Base-by-base conservation (phyloP, 2,888 invertebrate genomes). In the Drosophila paranaensis region DNA sequence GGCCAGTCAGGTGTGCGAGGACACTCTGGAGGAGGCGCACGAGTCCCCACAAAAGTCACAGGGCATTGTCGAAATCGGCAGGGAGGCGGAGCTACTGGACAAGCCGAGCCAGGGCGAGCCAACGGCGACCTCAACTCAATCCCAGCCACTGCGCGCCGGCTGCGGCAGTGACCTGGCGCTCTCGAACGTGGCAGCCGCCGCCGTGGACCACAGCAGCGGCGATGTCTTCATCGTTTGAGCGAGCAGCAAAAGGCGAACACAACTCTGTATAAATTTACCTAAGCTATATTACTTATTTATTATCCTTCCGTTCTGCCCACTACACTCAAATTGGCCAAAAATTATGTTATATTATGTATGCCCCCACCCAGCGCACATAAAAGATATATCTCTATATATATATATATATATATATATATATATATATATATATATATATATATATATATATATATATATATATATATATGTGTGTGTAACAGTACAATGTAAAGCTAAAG, bases 61-160 rank as follows among this genome's bases (percentile, higher is more conserved):
- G 40, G 92, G 92, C 46, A 92, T 92, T 66, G 91, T 93, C 13
- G 93, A 93, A 68, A 92, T 93, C 40, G 93, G 90, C 14, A 88
- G 90, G 60, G 93, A 93, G 69, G 93, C 93, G 37, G 92, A 92
- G 76, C 53, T 92, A 14, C 74, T 92, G 10, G 84, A 93, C 73
- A 90, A 82, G 55, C 73, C 76, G 46, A 65, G 33, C 10, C 60
- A 46, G 9, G 50, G 27, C 9, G 71, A 70, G 13, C 42, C 60
- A 25, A 61, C 66, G 9, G 54, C 61, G 10, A 40, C 54, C 33
- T 70, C 40, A 48, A 42, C 62, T 3, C 77, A 53, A 51, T 66
- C 69, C 30, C 80, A 70, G 35, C 25, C 72, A 13, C 14, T 71
- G 42, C 79, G 81, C 11, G 46, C 78, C 8, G 82, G 88, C 11